Percentiles rank a stretch among this genome's conserved stretches.
These are phyloP conservation scores for Megaceryle maxima DNA, from an alignment of 2,113 vertebrate genomes.

Conservation along the genomic window DNA sequence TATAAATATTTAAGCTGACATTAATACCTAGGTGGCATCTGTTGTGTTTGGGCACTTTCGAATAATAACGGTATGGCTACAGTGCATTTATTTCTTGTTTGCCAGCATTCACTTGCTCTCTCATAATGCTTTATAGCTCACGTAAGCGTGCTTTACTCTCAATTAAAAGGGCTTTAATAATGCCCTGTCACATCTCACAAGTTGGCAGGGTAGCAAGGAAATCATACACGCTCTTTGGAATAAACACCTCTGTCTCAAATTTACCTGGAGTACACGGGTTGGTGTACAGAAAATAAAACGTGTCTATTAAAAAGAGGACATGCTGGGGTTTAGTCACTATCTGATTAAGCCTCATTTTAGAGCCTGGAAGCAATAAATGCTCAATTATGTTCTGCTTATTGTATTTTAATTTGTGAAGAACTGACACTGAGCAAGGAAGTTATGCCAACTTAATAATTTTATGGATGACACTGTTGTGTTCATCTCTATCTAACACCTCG, in stretches of 20 bases:
- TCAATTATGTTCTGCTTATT: conserved; percentile 73
- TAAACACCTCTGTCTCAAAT: not conserved
- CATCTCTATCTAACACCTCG: not conserved
- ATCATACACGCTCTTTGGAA: not conserved
- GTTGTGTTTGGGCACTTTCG: not conserved
- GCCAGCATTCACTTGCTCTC: not conserved
- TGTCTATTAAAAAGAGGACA: conserved; percentile 23
- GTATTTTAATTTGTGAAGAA: conserved; percentile 76
- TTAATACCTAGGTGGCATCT: conserved; percentile 48
- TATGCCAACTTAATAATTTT: conserved; percentile 30
- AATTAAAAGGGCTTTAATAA: not conserved
- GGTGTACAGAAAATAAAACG: conserved; percentile 27
- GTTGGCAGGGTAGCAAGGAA: not conserved
- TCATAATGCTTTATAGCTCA: not conserved
- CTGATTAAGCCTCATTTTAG: conserved; percentile 69
- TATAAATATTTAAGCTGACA: conserved; percentile 63
- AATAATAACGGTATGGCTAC: not conserved
- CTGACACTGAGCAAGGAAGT: conserved; percentile 55
- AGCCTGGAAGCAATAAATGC: conserved; percentile 71
- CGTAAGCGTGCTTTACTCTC: not conserved
- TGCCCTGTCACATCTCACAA: not conserved
- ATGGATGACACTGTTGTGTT: not conserved
- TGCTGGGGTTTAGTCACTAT: conserved; percentile 54
- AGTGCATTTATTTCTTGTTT: not conserved
- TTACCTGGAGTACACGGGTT: not conserved